These are phyloP conservation scores for Stenodema calcarata DNA, from an alignment of 2,888 invertebrate species.

Conservation along the genomic window DNA sequence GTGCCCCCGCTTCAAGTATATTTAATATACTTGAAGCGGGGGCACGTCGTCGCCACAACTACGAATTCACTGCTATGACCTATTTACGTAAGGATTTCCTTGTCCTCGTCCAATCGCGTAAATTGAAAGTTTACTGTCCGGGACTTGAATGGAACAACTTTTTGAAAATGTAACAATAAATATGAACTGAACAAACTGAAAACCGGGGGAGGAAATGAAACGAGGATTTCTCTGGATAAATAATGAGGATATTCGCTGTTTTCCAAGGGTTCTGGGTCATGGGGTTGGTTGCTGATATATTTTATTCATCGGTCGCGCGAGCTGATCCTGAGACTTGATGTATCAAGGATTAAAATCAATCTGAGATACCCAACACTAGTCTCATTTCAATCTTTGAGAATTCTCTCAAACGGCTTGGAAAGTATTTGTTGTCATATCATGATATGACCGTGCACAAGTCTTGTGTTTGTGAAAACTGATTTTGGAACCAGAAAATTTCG, in stretches of 20 bases:
- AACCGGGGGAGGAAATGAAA: neutral
- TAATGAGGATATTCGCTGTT: neutral
- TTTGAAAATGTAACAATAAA: neutral
- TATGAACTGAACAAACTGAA: neutral
- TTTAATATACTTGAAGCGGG: neutral
- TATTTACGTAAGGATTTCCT: neutral
- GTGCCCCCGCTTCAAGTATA: neutral
- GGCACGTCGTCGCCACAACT: neutral
- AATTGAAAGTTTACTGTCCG: neutral
- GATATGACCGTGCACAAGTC: no score
- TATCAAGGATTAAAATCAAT: neutral
- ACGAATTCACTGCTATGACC: neutral
- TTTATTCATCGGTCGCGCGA: neutral
- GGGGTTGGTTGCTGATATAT: neutral
- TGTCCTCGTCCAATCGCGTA: neutral
- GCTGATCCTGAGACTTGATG: neutral
- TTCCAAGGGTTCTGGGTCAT: neutral
- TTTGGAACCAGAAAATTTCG: no score
- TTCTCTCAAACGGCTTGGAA: no score
- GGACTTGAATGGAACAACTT: neutral
- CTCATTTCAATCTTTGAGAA: no score
- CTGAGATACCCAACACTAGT: no score
- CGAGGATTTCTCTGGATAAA: neutral
- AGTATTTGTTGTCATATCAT: no score
- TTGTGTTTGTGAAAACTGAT: no score